Percentiles rank a stretch among this genome's conserved stretches.
phyloP scores from a whole-genome alignment of 92 coral and sea anemone genomes.

The Phenganax stokvisi region DNA sequence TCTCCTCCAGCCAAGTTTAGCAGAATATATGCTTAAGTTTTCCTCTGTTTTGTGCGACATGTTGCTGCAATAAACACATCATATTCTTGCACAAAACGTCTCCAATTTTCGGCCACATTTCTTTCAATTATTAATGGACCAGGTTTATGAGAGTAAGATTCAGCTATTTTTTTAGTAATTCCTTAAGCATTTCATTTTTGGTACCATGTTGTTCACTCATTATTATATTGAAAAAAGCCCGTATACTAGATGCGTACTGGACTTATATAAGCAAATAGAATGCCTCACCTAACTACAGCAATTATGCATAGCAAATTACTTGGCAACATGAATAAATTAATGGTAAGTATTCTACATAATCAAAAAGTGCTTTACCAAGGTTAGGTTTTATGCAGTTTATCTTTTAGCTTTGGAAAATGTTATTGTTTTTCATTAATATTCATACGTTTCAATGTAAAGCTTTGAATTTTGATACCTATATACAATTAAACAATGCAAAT shows the following conservation, averaged over 20 bases:
- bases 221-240: too few species aligned
- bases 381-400: too few species aligned
- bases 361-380: too few species aligned
- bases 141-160: constrained; percentile 25
- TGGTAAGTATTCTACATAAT: too few species aligned
- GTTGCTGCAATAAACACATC: constrained; percentile 33
- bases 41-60: background rate
- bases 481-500: too few species aligned
- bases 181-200: background rate
- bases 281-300: background rate
- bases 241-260: background rate
- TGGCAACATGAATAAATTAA: too few species aligned
- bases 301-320: too few species aligned
- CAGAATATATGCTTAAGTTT: constrained; percentile 43
- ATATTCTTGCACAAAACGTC: constrained; percentile 30
- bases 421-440: too few species aligned
- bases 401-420: too few species aligned
- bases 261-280: background rate
- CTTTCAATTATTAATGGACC: constrained; percentile 34
- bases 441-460: too few species aligned
- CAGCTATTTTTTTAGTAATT: constrained; percentile 24
- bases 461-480: too few species aligned
- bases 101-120: constrained; percentile 38
- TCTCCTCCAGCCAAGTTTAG: constrained; percentile 27
- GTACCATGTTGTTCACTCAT: constrained; percentile 30